Conservation (phyloP, 1,140 invertebrate genomes). For the Dolichoris vasculosae region DNA sequence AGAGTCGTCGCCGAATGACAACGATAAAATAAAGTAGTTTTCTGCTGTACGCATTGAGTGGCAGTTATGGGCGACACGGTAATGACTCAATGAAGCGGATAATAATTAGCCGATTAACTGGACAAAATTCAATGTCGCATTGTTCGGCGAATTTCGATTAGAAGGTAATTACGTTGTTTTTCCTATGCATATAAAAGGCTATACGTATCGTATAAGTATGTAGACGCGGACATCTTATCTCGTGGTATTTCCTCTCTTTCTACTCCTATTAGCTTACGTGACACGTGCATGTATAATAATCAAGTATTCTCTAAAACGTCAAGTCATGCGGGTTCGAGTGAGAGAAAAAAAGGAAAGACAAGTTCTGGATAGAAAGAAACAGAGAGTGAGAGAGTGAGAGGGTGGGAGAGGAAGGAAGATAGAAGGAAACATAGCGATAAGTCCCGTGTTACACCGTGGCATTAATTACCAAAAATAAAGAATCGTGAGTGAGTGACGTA, state of each 20-base stretch:
- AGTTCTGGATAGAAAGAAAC: not conserved
- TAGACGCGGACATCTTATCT: slow-evolving; percentile 1
- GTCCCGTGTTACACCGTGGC: slow-evolving; percentile 40
- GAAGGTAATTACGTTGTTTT: not conserved
- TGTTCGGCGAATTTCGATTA: slow-evolving; percentile 19
- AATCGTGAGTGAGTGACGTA: not conserved
- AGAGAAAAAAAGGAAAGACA: slow-evolving; percentile 7
- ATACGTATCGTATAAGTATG: not conserved
- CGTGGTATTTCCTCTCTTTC: not conserved
- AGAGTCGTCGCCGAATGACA: not conserved
- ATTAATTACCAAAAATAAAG: slow-evolving; percentile 49
- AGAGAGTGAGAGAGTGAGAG: not conserved
- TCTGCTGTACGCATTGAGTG: not conserved
- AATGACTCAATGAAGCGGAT: slow-evolving; percentile 33
- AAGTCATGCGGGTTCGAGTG: slow-evolving; percentile 42
- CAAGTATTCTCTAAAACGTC: slow-evolving; percentile 11
- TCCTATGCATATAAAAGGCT: not conserved
- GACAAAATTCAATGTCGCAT: not conserved
- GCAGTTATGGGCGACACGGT: not conserved
- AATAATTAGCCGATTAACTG: slow-evolving; percentile 6
- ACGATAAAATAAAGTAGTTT: slow-evolving; percentile 9
- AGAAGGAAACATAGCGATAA: slow-evolving; percentile 32
- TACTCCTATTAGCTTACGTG: slow-evolving; percentile 42
- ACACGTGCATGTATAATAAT: slow-evolving; percentile 42
- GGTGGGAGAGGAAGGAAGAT: not conserved